Percentiles rank a stretch among this genome's conserved stretches.
Conservation (phyloP, 2,888 invertebrate genomes). For the Hirtodrosophila duncani region DNA sequence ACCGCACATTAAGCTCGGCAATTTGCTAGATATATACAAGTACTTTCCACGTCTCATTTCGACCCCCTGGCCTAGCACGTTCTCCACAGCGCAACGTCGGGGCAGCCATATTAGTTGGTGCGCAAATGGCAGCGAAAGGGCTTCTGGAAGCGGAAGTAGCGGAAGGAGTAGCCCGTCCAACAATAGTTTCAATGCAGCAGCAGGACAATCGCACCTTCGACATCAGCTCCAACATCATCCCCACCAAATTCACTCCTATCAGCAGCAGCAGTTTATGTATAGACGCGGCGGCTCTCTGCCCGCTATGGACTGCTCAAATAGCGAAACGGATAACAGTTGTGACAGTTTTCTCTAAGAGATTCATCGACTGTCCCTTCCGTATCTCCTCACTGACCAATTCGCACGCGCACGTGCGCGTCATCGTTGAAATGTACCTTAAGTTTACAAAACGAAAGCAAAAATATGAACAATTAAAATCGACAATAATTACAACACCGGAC, state of each 20-base stretch:
- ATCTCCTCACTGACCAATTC: no score
- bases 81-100: slow-evolving; percentile 34
- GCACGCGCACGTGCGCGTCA: no score
- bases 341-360: slow-evolving; percentile 68
- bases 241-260: background rate
- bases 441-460: slow-evolving; percentile 52
- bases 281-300: slow-evolving; percentile 72
- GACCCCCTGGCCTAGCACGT: slow-evolving; percentile 6
- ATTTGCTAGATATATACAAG: slow-evolving; percentile 73
- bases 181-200: background rate
- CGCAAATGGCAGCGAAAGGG: background rate
- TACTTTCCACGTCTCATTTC: slow-evolving; percentile 67
- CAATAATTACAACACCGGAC: background rate
- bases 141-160: slow-evolving; percentile 4
- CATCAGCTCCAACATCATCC: slow-evolving; percentile 4
- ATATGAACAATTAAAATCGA: background rate
- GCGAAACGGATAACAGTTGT: slow-evolving; percentile 77
- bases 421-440: slow-evolving; percentile 67
- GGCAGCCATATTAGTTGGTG: slow-evolving; percentile 40
- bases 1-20: slow-evolving; percentile 73
- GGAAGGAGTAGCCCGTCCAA: slow-evolving; percentile 1
- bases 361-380: background rate
- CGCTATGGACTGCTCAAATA: slow-evolving; percentile 74
- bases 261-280: slow-evolving; percentile 44
- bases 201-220: slow-evolving; percentile 15